These are phyloP conservation scores for Biston stratarius DNA, from an alignment of 2,888 invertebrate genomes.

Conservation along the genomic window DNA sequence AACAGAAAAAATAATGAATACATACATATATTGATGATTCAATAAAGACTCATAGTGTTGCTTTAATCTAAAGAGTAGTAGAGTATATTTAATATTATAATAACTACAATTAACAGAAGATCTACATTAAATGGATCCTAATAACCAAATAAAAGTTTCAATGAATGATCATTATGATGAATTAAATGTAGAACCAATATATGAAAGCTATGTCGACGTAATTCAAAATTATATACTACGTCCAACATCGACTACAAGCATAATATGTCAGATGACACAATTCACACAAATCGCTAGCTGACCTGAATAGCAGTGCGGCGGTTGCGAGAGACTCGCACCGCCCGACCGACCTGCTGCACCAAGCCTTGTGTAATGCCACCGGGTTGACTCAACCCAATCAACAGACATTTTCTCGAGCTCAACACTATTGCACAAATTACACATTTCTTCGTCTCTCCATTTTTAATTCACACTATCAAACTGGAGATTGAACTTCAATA, in stretches of 20 bases:
- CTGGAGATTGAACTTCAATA: neutral
- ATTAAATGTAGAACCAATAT: neutral
- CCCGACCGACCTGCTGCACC: slow-evolving; percentile 74
- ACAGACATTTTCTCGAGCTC: slow-evolving; percentile 38
- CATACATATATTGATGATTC: too few species aligned
- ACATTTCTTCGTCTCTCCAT: neutral
- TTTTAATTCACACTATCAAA: neutral
- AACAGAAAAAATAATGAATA: too few species aligned
- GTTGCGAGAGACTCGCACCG: slow-evolving; percentile 80
- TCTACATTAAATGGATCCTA: too few species aligned
- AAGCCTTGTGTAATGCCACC: slow-evolving; percentile 82
- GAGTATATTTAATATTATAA: too few species aligned
- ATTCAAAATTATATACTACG: slow-evolving; percentile 26
- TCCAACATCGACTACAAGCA: slow-evolving; percentile 63
- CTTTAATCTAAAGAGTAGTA: too few species aligned
- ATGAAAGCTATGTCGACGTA: too few species aligned
- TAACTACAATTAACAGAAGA: too few species aligned
- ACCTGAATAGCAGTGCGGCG: slow-evolving; percentile 76
- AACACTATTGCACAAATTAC: slow-evolving; percentile 4
- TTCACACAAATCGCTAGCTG: slow-evolving; percentile 84
- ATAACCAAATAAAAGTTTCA: too few species aligned
- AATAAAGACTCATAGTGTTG: too few species aligned
- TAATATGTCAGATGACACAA: slow-evolving; percentile 80
- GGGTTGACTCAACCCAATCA: slow-evolving; percentile 47
- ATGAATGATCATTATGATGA: too few species aligned